Evolutionary conservation across 2,113 vertebrate species (phyloP), one percentile per base, ranked within the genome.

Genomic region (Plecturocebus donacophilus): DNA sequence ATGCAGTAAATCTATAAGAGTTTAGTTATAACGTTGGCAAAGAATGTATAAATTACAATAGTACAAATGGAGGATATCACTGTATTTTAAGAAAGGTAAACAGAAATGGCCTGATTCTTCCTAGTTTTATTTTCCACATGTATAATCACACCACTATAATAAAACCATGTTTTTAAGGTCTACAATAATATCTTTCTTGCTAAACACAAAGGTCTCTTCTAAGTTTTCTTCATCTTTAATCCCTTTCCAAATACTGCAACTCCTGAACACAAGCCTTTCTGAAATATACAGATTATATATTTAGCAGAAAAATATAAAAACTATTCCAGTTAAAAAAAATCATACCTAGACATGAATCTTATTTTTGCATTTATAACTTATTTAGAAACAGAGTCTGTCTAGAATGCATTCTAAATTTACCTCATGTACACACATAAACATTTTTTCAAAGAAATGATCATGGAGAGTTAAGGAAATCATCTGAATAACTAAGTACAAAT

Each of bases 191-290:
- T 42, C 56, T 52, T 66, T 94, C 52, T 64, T 38, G 25, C 35
- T 90, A 97, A 97, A 77, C 77, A 21, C 64, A 75, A 89, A 89
- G 77, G 45, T 27, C 14, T 97, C 71, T 94, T 35, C 27, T 91
- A 14, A 92, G 11, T 85, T 77, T 70, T 73, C 42, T 89, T 93
- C 9, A 91, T 27, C 42, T 49, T 81, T 81, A 84, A 75, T 19
- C 12, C 6, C 6, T 64, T 93, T 93, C 47, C 52, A 61, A 84
- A 93, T 91, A 79, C 52, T 83, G 32, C 30, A 73, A 66, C 20
- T 71, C 23, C 77, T 79, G 13, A 94, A 66, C 2, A 81, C 35
- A 76, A 25, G 45, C 30, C 32, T 95, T 91, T 16, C 52, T 66
- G 8, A 91, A 91, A 77, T 88, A 92, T 52, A 8, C 17, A 85